A percentile compares a stretch with the other conserved stretches of the same genome.
Evolutionary conservation across 2,113 vertebrate species (phyloP).

Genomic region (Hepsetus odoe): DNA sequence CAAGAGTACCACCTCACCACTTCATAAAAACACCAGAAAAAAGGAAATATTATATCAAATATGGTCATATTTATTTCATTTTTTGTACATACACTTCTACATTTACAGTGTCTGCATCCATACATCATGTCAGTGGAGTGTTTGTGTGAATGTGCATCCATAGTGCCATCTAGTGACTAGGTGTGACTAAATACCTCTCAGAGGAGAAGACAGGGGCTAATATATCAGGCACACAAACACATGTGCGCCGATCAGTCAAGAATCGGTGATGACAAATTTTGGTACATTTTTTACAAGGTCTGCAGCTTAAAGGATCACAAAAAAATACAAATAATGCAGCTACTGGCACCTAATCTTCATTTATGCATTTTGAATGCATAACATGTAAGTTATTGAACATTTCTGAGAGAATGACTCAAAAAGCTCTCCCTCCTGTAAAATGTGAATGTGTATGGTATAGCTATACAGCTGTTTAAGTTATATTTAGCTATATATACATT

Average conservation of each 20-base stretch:
- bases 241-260: neutral
- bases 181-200: constrained; percentile 12
- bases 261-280: neutral
- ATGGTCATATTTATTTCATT: neutral
- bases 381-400: too few relatives aligned
- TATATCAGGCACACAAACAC: neutral
- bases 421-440: too few relatives aligned
- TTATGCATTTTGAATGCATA: neutral
- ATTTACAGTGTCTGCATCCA: neutral
- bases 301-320: neutral
- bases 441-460: too few relatives aligned
- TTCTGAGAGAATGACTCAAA: too few relatives aligned
- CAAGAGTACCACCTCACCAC: too few relatives aligned
- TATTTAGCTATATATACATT: too few relatives aligned
- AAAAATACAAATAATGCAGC: neutral
- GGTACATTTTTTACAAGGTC: neutral
- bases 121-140: neutral
- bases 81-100: neutral
- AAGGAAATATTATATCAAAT: too few relatives aligned
- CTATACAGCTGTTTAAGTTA: too few relatives aligned
- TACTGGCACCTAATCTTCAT: neutral
- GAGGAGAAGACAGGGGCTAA: constrained; percentile 35
- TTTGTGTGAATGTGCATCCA: constrained; percentile 63
- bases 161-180: constrained; percentile 80
- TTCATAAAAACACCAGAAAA: too few relatives aligned